Evolutionary conservation across 2,888 invertebrate genomes (phyloP), one percentile per base, ranked within the genome.

Genomic region (Oxycera nigricornis): DNA sequence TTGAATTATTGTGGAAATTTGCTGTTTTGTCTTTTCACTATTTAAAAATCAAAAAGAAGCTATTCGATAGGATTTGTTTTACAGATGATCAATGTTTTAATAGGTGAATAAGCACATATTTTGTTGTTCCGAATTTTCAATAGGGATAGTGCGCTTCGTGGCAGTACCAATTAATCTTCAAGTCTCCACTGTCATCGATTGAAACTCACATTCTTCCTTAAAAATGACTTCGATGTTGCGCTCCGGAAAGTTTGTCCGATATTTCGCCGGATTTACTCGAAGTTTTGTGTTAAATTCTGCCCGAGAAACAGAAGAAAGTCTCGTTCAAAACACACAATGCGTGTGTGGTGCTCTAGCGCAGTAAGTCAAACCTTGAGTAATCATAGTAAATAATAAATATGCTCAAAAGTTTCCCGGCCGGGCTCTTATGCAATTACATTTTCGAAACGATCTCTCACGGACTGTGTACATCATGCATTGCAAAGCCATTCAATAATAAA

Each of bases 181-280:
- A 9, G 39, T 46, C 46, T 46, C 46, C 46, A 46, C 46, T 46
- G n/a, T n/a, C n/a, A n/a, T n/a, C n/a, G 46, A 7, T 35, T 35
- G 35, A 11, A 6, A 7, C 11, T 35, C 31, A 31, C 61, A 61
- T 30, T 61, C 20, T 17, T 1, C 7, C 41, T 52, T 24, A 39
- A 77, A 59, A 73, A 85, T 85, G 85, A 84, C 85, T 77, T 84
- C 85, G 77, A 85, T 85, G 75, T 78, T 85, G 52, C 88, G 92
- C 80, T 91, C 92, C 72, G 91, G 92, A 39, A 92, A 92, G 85
- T 90, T 92, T 85, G 88, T 92, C 78, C 88, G 92, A 78, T 91
- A 91, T 83, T 91, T 92, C 81, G 90, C 91, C 78, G 90, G 91
- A 80, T 90, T 92, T 79, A 91, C 92, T 46, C 87, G 90, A 79